Percentiles rank a stretch among this genome's conserved stretches.
These are phyloP conservation scores for Eudyptes chrysolophus DNA, from an alignment of 2,113 vertebrate species.

Conservation along the genomic window DNA sequence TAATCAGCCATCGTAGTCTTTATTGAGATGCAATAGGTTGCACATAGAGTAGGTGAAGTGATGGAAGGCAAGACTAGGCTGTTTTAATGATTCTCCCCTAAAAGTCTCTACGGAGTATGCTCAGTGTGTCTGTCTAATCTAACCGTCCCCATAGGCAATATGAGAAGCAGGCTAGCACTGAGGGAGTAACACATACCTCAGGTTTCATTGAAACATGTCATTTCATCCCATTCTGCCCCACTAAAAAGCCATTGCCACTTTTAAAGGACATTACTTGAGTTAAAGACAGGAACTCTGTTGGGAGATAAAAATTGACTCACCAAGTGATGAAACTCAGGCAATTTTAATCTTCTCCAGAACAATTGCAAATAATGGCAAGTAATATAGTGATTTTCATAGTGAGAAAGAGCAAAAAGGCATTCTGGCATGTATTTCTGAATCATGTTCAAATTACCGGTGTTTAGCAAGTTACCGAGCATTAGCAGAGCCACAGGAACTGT, in stretches of 20 bases:
- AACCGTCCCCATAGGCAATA: not conserved
- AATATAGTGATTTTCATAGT: not conserved
- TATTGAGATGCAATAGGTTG: not conserved
- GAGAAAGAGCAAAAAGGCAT: not conserved
- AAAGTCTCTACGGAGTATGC: not conserved
- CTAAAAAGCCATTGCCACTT: not conserved
- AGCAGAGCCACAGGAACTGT: not conserved
- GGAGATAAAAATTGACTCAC: not conserved
- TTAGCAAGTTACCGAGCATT: not conserved
- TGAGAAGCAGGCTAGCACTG: not conserved
- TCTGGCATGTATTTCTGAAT: not conserved
- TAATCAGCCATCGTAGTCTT: not conserved
- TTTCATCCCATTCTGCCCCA: not conserved
- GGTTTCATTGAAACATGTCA: not conserved
- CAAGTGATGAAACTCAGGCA: not conserved
- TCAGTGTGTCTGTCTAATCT: not conserved
- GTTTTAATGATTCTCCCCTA: not conserved
- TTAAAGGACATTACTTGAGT: not conserved
- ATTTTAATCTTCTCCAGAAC: not conserved
- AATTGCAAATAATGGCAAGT: not conserved
- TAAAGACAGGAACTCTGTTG: not conserved
- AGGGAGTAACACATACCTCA: not conserved
- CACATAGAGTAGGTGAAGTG: not conserved
- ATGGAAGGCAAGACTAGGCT: not conserved
- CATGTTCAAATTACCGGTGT: not conserved